These are phyloP conservation scores for Manacus vitellinus DNA, from an alignment of 2,113 vertebrate species.

Conservation along the genomic window DNA sequence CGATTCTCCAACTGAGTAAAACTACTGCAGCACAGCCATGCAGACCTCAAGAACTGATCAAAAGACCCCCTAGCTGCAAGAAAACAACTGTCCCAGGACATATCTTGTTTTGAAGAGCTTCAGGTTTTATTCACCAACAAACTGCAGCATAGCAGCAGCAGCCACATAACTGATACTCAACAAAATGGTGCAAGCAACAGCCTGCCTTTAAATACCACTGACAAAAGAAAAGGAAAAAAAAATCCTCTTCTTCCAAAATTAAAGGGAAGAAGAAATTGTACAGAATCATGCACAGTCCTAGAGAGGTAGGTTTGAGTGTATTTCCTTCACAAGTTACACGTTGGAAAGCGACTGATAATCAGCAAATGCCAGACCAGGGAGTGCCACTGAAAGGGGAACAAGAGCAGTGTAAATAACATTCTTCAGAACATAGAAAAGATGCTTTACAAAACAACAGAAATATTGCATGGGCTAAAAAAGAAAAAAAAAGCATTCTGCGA, in stretches of 20 bases:
- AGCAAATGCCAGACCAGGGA: not conserved
- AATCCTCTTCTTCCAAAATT: not conserved
- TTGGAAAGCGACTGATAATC: not conserved
- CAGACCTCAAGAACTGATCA: not conserved
- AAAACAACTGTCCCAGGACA: not conserved
- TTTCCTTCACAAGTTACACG: not conserved
- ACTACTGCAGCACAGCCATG: not conserved
- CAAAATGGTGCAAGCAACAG: not conserved
- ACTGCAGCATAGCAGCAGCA: not conserved
- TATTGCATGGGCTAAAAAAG: not conserved
- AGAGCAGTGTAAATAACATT: not conserved
- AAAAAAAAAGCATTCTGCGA: not conserved
- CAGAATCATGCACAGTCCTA: not conserved
- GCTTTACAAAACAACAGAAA: not conserved
- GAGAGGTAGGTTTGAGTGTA: not conserved
- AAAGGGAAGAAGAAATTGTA: not conserved
- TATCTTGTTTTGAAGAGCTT: not conserved
- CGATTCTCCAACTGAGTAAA: not conserved
- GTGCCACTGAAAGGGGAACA: not conserved
- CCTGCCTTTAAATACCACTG: not conserved
- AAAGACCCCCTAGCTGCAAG: not conserved
- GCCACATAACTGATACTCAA: not conserved
- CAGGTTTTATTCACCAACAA: not conserved
- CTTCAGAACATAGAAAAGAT: not conserved
- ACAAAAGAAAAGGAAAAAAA: not conserved